A percentile compares a stretch with the other conserved stretches of the same genome.
Evolutionary conservation across 2,113 vertebrate species (phyloP).

Genomic region (Caracal caracal): DNA sequence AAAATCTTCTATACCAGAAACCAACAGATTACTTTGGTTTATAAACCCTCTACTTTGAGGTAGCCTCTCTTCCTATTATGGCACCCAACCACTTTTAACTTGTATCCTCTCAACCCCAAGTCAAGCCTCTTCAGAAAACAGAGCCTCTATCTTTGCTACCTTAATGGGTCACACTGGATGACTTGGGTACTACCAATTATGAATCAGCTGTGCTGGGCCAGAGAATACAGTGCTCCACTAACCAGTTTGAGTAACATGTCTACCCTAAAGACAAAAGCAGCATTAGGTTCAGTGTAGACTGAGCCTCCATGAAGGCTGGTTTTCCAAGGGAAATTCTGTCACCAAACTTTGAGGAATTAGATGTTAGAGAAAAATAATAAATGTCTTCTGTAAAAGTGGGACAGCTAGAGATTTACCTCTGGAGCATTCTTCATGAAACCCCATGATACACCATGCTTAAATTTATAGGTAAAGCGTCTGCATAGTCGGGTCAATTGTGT

Average conservation of each 20-base stretch:
- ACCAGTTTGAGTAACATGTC: neutral
- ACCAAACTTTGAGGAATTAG: neutral
- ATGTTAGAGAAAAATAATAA: neutral
- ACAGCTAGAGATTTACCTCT: neutral
- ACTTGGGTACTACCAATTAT: neutral
- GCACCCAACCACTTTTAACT: neutral
- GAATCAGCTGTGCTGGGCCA: neutral
- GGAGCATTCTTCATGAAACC: neutral
- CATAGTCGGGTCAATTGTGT: neutral
- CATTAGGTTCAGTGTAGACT: neutral
- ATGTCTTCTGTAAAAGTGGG: neutral
- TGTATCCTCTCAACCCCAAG: neutral
- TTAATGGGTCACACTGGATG: neutral
- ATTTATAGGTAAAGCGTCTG: neutral
- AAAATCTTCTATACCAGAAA: neutral
- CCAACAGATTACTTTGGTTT: neutral
- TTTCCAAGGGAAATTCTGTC: conserved; percentile 6
- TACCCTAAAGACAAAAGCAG: neutral
- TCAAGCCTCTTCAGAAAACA: neutral
- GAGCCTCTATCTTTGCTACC: neutral
- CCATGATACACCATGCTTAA: neutral
- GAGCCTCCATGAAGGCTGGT: neutral
- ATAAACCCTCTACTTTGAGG: neutral
- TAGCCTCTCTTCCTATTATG: neutral
- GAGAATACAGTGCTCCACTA: neutral